Evolutionary conservation across 2,888 invertebrate genomes (phyloP).

Genomic region (Drosophila niveifrons): DNA sequence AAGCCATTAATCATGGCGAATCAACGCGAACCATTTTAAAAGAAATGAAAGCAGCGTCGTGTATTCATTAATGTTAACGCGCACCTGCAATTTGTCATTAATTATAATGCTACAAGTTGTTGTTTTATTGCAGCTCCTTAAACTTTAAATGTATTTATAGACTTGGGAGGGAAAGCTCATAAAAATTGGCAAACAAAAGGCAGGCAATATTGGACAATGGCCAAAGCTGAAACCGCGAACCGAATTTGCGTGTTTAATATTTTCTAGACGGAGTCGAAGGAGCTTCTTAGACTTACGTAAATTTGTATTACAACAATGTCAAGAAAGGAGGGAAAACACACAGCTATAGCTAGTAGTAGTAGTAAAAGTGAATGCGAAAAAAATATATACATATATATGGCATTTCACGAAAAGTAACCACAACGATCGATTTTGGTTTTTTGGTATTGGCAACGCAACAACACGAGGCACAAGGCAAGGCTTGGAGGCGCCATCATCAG

Average conservation of each 20-base stretch:
- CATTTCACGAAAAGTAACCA: conserved; percentile 69
- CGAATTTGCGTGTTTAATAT: conserved; percentile 69
- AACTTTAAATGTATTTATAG: conserved; percentile 34
- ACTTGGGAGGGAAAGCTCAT: conserved; percentile 58
- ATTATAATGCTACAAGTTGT: conserved; percentile 67
- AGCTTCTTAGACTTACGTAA: conserved; percentile 66
- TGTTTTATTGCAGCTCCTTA: conserved; percentile 21
- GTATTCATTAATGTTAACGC: conserved; percentile 31
- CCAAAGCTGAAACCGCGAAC: conserved; percentile 12
- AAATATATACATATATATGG: conserved; percentile 56
- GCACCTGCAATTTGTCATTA: conserved; percentile 68
- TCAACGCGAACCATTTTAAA: conserved; percentile 20
- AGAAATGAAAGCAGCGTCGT: conserved; percentile 15
- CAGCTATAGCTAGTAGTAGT: conserved; percentile 14
- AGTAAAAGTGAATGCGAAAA: conserved; percentile 41
- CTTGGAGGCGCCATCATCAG: conserved; percentile 40
- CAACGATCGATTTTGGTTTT: conserved; percentile 73
- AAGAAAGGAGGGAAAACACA: conserved; percentile 30
- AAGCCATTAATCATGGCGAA: conserved; percentile 22
- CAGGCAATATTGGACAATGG: conserved; percentile 62
- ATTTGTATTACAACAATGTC: conserved; percentile 65
- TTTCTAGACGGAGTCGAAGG: conserved; percentile 45
- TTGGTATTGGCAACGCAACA: conserved; percentile 59
- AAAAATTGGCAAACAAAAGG: conserved; percentile 78
- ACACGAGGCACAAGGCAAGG: conserved; percentile 25